Evolutionary conservation across 2,113 vertebrate species (phyloP).

Genomic region (Suncus etruscus): DNA sequence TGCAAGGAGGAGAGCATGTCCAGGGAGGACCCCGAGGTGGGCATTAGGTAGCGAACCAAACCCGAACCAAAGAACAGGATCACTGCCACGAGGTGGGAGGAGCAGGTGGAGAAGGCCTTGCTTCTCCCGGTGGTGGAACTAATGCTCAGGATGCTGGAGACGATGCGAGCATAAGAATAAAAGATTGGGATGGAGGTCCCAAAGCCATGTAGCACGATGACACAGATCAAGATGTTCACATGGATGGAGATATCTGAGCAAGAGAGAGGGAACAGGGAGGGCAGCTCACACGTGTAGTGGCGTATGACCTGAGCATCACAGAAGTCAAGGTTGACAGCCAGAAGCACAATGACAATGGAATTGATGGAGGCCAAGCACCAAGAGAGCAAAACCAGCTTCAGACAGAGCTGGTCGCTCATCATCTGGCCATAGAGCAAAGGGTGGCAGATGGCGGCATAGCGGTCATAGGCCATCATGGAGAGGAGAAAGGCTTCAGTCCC

Average conservation of each 20-base stretch:
- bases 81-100: constrained; percentile 74
- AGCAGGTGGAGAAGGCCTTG: constrained; percentile 74
- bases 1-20: constrained; percentile 69
- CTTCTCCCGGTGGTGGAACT: constrained; percentile 60
- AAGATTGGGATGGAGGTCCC: constrained; percentile 67
- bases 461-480: constrained; percentile 69
- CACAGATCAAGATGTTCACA: constrained; percentile 35
- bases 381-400: constrained; percentile 52
- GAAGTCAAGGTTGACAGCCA: constrained; percentile 67
- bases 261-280: constrained; percentile 71
- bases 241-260: constrained; percentile 62
- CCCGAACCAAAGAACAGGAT: constrained; percentile 76
- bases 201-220: constrained; percentile 49
- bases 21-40: constrained; percentile 59
- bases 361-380: constrained; percentile 69
- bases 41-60: constrained; percentile 76
- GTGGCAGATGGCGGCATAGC: constrained; percentile 68
- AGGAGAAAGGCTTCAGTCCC: constrained; percentile 61
- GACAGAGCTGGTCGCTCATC: constrained; percentile 70
- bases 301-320: constrained; percentile 56
- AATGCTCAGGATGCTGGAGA: constrained; percentile 71
- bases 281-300: constrained; percentile 65
- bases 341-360: constrained; percentile 59
- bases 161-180: constrained; percentile 69
- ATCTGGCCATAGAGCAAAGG: constrained; percentile 73